Base-by-base conservation (phyloP, 2,888 invertebrate species). In the Leptinotarsa tumamoca region DNA sequence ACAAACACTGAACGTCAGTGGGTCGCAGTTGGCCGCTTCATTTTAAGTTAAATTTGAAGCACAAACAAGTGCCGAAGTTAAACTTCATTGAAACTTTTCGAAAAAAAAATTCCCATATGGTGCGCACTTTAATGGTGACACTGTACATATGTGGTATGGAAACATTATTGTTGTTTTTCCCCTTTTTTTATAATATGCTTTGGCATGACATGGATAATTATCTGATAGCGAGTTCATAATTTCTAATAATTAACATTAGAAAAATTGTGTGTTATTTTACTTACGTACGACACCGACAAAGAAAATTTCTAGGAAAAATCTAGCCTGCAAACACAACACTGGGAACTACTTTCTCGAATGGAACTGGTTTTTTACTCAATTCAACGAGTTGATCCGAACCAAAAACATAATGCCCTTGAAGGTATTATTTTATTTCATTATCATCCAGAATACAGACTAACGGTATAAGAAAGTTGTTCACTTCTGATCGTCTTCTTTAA, bases 291-390 rank as follows among this genome's bases (percentile, higher is more conserved):
- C 63, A 33, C n/a, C 43, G 43, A 33, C 17, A 33, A 43, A 33
- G 5, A 43, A 5, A n/a, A 10, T 63, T 4, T 43, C n/a, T 33
- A n/a, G 3, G 43, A 13, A 63, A 43, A 63, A 15, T 27, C 3
- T 43, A 4, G 15, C 15, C 17, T n/a, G 5, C 17, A 27, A 63
- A 33, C 15, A 63, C 63, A 63, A 63, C 43, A 63, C 63, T 33
- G 63, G 63, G 13, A 63, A 63, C 43, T 63, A n/a, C 63, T 7
- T 17, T 17, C 14, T 63, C n/a, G 17, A 63, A 63, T 33, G 27
- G 33, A 63, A 43, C 43, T 5, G 33, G 63, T 63, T 63, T 63
- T 58, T 33, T 43, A n/a, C 4, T 63, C 33, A 63, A 33, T 63
- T 17, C 27, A 63, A 63, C 63, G 17, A 63, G 43, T 58, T 58